Evolutionary conservation across 2,113 vertebrate genomes (phyloP).

Genomic region (Trogon melanurus): DNA sequence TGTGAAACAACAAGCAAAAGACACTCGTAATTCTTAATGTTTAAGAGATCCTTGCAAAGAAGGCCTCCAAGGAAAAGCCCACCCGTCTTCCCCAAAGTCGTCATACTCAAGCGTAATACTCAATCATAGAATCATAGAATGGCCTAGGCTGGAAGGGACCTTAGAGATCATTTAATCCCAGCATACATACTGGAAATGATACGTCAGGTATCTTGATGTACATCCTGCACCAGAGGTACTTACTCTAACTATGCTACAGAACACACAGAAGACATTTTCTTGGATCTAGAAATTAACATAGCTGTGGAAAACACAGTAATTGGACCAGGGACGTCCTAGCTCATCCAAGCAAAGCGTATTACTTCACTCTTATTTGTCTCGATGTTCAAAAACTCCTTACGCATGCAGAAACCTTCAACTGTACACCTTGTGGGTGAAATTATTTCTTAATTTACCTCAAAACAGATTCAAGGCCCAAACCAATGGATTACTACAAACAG

Average conservation of each 20-base stretch:
- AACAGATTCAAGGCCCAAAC: neutral
- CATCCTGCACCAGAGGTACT: neutral
- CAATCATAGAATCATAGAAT: neutral
- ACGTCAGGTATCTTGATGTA: rapidly evolving
- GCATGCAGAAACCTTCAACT: neutral
- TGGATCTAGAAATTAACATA: neutral
- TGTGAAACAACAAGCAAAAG: neutral
- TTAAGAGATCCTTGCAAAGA: neutral
- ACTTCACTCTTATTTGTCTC: neutral
- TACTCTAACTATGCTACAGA: neutral
- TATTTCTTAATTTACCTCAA: neutral
- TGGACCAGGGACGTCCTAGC: neutral
- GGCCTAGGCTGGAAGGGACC: too few species aligned
- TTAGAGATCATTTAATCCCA: too few species aligned
- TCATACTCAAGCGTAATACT: neutral
- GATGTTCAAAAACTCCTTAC: neutral
- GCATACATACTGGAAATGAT: neutral
- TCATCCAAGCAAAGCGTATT: neutral
- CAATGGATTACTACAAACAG: neutral
- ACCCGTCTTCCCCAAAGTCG: neutral
- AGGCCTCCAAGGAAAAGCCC: neutral
- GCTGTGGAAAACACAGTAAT: neutral
- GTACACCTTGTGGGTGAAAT: neutral
- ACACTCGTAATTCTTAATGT: neutral
- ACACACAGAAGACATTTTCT: neutral